These are phyloP conservation scores for Telmatochromis brichardi DNA, from an alignment of 2,113 vertebrate genomes.

Conservation along the genomic window DNA sequence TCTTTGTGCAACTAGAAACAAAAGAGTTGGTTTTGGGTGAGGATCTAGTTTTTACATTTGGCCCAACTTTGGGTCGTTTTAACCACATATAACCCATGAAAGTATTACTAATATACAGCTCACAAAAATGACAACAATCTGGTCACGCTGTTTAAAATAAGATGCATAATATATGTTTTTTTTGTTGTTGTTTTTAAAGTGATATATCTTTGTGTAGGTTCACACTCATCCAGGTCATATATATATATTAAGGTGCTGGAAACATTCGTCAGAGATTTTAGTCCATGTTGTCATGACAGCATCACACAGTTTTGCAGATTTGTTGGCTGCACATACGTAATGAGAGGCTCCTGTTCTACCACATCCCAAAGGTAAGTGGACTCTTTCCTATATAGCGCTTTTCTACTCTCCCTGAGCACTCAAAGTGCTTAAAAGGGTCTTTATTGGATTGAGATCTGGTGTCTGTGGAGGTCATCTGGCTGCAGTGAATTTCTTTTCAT, in stretches of 20 bases:
- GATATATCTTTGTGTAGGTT: not conserved
- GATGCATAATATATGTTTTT: not conserved
- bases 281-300: not conserved
- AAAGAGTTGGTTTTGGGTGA: slow-evolving; percentile 44
- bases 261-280: not conserved
- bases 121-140: not conserved
- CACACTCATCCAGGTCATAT: not conserved
- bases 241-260: not conserved
- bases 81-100: not conserved
- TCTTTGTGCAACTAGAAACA: slow-evolving; percentile 45
- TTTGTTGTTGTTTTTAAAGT: not conserved
- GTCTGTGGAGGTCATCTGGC: not conserved
- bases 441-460: not conserved
- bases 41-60: not conserved
- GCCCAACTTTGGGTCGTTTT: not conserved
- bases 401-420: not conserved
- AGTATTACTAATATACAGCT: not conserved
- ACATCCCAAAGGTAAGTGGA: not conserved
- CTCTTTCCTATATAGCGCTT: not conserved
- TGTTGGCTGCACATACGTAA: not conserved
- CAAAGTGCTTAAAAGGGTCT: not conserved
- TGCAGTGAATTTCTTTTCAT: not conserved
- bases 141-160: not conserved
- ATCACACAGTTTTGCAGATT: not conserved
- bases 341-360: not conserved